Conservation (phyloP, 2,797 vertebrate species). For the Chloroceryle inda region DNA sequence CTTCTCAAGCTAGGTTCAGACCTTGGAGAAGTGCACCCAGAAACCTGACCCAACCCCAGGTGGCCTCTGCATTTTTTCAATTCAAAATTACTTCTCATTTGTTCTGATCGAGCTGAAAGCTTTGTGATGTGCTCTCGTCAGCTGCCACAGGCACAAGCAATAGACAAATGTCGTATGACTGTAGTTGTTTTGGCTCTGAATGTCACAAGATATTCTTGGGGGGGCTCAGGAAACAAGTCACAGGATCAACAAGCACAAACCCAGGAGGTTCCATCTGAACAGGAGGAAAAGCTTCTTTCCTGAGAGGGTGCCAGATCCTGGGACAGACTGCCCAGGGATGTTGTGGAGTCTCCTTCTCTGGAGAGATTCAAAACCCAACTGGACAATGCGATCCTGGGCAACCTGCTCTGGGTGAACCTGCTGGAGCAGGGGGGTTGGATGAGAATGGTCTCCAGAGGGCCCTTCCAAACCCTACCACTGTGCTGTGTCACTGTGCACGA, state of each 20-base stretch:
- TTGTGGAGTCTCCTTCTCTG: background rate
- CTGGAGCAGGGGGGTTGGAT: background rate
- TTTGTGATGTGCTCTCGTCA: background rate
- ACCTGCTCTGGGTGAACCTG: background rate
- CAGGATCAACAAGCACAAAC: background rate
- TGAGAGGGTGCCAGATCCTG: background rate
- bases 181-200: background rate
- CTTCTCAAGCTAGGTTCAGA: background rate
- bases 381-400: background rate
- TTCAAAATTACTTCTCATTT: background rate
- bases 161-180: background rate
- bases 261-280: background rate
- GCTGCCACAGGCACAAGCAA: background rate
- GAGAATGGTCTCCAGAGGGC: background rate
- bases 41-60: background rate
- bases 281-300: background rate
- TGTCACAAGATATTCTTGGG: rapidly evolving
- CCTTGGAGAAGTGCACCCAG: background rate
- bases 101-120: background rate
- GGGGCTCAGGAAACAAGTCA: background rate
- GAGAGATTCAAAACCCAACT: background rate
- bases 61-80: background rate
- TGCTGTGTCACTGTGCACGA: background rate
- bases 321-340: background rate
- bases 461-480: background rate